These are phyloP conservation scores for Sinonovacula constricta DNA, from an alignment of 1,140 invertebrate species.

Conservation along the genomic window DNA sequence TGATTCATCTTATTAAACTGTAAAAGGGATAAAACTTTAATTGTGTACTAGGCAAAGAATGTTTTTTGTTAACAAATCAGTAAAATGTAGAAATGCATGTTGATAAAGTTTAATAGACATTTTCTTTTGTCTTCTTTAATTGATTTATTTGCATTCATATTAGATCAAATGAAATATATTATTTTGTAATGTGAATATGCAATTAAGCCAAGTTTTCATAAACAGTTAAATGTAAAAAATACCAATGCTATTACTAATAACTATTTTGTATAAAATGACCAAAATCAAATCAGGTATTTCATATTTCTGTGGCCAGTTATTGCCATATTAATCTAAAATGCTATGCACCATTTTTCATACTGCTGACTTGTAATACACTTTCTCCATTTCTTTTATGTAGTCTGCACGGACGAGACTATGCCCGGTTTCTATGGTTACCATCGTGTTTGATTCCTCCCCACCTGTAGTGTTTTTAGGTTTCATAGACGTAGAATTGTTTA, in stretches of 20 bases:
- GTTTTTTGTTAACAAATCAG: no score
- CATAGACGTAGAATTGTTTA: neutral
- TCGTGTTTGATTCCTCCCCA: neutral
- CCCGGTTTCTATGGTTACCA: neutral
- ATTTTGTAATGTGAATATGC: no score
- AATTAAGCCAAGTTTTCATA: no score
- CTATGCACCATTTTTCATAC: neutral
- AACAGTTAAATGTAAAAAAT: no score
- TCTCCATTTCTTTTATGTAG: neutral
- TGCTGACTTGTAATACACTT: neutral
- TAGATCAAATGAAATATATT: no score
- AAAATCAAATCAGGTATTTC: neutral
- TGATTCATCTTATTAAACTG: no score
- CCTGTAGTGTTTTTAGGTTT: neutral
- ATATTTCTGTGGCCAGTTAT: neutral
- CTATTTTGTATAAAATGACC: neutral
- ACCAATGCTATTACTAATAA: neutral
- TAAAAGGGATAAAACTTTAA: no score
- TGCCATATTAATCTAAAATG: neutral
- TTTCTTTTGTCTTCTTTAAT: no score
- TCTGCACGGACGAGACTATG: neutral
- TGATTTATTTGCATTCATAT: no score
- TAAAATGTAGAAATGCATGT: no score
- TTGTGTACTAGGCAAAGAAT: no score
- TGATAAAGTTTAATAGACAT: no score